Evolutionary conservation across 2,888 invertebrate species (phyloP).

Genomic region (Drosophila diplacantha): DNA sequence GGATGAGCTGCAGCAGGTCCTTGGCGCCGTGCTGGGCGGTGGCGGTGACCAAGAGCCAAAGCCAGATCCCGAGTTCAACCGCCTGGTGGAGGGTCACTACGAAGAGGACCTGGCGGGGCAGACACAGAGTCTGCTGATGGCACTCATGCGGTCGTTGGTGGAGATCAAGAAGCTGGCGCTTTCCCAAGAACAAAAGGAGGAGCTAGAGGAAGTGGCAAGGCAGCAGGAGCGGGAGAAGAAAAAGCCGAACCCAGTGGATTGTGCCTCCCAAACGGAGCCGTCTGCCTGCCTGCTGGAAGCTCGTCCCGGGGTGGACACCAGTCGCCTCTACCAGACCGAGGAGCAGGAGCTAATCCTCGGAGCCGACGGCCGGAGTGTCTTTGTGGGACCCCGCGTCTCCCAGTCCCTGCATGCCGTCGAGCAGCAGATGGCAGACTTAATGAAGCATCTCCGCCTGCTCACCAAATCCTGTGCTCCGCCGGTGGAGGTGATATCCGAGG

Average conservation of each 20-base stretch:
- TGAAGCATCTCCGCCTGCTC: slow-evolving; percentile 32
- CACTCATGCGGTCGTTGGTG: slow-evolving; percentile 29
- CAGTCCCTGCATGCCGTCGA: slow-evolving; percentile 39
- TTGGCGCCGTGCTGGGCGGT: slow-evolving; percentile 49
- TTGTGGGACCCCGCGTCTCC: slow-evolving; percentile 44
- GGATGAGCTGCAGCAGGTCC: slow-evolving; percentile 69
- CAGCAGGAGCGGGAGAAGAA: not conserved
- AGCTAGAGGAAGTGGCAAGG: not conserved
- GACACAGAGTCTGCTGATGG: slow-evolving; percentile 31
- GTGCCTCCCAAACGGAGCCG: slow-evolving; percentile 37
- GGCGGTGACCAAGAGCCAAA: slow-evolving; percentile 12
- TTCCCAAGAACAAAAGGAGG: not conserved
- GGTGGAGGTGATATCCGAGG: slow-evolving; percentile 44
- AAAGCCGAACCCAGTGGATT: not conserved
- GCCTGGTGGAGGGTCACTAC: slow-evolving; percentile 33
- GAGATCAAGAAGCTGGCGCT: not conserved
- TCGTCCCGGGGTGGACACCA: slow-evolving; percentile 31
- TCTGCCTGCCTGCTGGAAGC: slow-evolving; percentile 27
- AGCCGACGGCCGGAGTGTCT: slow-evolving; percentile 39
- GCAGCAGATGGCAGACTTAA: slow-evolving; percentile 35
- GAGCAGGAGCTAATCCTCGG: slow-evolving; percentile 34
- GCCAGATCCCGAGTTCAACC: not conserved
- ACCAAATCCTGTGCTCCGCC: slow-evolving; percentile 51
- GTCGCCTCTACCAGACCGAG: slow-evolving; percentile 28
- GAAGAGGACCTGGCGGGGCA: slow-evolving; percentile 16